Base-by-base conservation (phyloP, 2,888 invertebrate genomes). In the Leptinotarsa peninsularis region DNA sequence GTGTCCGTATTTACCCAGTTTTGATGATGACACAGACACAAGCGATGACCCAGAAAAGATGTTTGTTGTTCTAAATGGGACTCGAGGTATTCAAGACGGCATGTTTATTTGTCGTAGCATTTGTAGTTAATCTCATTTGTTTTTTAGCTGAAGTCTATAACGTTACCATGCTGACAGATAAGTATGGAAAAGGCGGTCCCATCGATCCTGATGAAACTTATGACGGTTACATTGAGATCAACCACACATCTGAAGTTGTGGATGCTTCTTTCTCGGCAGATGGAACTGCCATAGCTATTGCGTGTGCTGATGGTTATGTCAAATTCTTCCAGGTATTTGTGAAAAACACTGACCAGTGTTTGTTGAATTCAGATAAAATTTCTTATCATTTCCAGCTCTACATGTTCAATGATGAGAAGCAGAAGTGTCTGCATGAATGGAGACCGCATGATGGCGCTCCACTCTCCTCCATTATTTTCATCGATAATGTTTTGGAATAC, bases 221-320 rank as follows among this genome's bases (percentile, higher is more conserved):
- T 71, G 89, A 90, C 54, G 90, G 90, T n/a, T 90, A 88, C 81
- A 88, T 91, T 71, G 91, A 91, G 86, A 91, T 93, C 73, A 89
- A 88, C 78, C 92, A 93, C 83, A 88, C 90, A 0, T 89, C 92
- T 83, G 90, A 92, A 27, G 93, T 98, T 69, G 92, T 95, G 18
- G 96, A 96, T 89, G 96, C 96, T 15, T 93, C 96, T 52, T 95
- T 98, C 88, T 96, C 97, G 66, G 97, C 98, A 0, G 98, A 98
- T 90, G 98, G 97, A 49, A 96, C 96, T 21, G 98, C 98, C 14
- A 91, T 98, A 74, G 97, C 98, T 66, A 96, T 97, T 56, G 97
- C 96, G 49, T 94, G 95, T 84, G 90, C 92, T 0, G 97, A 97
- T 88, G 98, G 98, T 70, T 92, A 93, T 84, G 96, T 98, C 68